A percentile compares a stretch with the other conserved stretches of the same genome.
These are phyloP conservation scores for Cyanistes caeruleus DNA, from an alignment of 2,113 vertebrate genomes.

Conservation along the genomic window DNA sequence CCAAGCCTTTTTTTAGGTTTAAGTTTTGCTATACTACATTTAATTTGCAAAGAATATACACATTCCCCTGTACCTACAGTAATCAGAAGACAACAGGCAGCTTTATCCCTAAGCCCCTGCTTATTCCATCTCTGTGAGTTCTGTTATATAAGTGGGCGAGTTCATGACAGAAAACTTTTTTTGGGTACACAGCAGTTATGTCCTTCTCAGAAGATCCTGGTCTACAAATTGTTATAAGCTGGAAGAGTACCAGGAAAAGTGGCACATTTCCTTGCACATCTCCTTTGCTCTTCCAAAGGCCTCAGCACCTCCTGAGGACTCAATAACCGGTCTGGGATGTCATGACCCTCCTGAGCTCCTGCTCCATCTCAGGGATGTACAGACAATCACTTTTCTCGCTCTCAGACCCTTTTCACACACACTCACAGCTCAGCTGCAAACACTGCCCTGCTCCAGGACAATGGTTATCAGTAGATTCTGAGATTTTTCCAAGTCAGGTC, in stretches of 20 bases:
- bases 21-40: not conserved
- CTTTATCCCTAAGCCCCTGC: not conserved
- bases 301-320: not conserved
- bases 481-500: not conserved
- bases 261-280: not conserved
- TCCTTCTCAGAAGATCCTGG: not conserved
- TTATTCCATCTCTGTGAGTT: not conserved
- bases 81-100: not conserved
- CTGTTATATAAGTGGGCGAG: not conserved
- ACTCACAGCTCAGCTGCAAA: not conserved
- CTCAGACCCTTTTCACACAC: not conserved
- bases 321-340: not conserved
- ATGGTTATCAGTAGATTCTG: not conserved
- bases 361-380: not conserved
- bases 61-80: not conserved
- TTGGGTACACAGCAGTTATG: rapidly evolving
- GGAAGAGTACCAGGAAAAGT: not conserved
- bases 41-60: not conserved
- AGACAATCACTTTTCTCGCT: not conserved
- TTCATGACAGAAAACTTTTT: not conserved
- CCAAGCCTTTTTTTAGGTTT: not conserved
- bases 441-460: rapidly evolving
- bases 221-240: not conserved
- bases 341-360: not conserved
- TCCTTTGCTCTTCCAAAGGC: not conserved